Percentiles rank a stretch among this genome's conserved stretches.
Evolutionary conservation across 1,140 invertebrate genomes (phyloP).

Genomic region (Chymomyza costata): DNA sequence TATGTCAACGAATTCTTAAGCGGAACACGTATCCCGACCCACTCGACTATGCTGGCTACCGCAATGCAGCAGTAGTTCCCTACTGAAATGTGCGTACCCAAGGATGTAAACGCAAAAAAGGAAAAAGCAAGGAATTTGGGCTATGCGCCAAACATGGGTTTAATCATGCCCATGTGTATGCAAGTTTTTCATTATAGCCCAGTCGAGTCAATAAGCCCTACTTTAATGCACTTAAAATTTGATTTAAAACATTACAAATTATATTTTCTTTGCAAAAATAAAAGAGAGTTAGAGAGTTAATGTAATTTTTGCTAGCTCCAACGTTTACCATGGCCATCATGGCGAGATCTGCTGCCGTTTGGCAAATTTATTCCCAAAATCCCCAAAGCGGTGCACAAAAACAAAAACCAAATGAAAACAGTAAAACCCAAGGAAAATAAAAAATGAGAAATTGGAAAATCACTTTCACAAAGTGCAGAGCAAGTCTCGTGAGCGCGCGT

Average conservation of each 20-base stretch:
- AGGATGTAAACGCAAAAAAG: too few relatives aligned
- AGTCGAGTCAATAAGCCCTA: too few relatives aligned
- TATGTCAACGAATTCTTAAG: constrained; percentile 71
- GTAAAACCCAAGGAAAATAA: constrained; percentile 2
- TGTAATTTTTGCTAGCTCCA: constrained; percentile 33
- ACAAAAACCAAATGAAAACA: too few relatives aligned
- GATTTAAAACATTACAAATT: too few relatives aligned
- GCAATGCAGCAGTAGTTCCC: too few relatives aligned
- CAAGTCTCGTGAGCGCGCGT: too few relatives aligned
- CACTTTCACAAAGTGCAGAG: constrained; percentile 62
- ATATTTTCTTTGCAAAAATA: too few relatives aligned
- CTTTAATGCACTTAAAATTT: constrained; percentile 50
- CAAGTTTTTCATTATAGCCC: too few relatives aligned
- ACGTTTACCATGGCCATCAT: too few relatives aligned
- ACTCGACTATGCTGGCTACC: constrained; percentile 32
- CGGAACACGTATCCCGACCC: constrained; percentile 60
- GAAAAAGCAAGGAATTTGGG: too few relatives aligned
- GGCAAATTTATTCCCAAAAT: constrained; percentile 46
- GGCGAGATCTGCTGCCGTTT: constrained; percentile 4
- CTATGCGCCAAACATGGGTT: too few relatives aligned
- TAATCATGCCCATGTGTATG: too few relatives aligned
- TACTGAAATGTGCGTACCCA: constrained; percentile 32
- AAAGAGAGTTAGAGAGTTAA: constrained; percentile 59
- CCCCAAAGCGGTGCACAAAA: constrained; percentile 27
- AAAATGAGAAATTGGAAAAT: constrained; percentile 54